Evolutionary conservation across 2,888 invertebrate species (phyloP).

Genomic region (Macrophya annulata): DNA sequence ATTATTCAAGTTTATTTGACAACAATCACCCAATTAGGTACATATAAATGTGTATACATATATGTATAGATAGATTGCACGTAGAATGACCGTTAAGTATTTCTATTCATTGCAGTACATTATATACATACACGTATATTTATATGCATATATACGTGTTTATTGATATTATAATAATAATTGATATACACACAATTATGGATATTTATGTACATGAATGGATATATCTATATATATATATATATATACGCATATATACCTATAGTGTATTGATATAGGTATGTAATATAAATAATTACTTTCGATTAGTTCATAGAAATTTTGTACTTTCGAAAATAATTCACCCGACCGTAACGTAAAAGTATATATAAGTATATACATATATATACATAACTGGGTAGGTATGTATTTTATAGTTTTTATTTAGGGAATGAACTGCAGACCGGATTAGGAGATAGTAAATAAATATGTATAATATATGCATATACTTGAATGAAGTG

Average conservation of each 20-base stretch:
- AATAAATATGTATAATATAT: background rate
- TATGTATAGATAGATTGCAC: background rate
- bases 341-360: conserved; percentile 14
- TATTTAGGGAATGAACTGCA: background rate
- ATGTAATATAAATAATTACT: background rate
- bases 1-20: conserved; percentile 43
- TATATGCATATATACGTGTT: no score
- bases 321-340: conserved; percentile 40
- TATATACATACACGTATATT: background rate
- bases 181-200: background rate
- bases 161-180: no score
- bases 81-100: background rate
- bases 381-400: background rate
- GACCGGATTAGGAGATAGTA: background rate
- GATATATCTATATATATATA: no score
- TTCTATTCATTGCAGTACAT: conserved; percentile 5
- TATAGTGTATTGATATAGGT: background rate
- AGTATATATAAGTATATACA: background rate
- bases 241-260: background rate
- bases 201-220: background rate
- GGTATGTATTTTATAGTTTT: background rate
- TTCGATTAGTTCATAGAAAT: conserved; percentile 16
- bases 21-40: conserved; percentile 46
- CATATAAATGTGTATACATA: background rate
- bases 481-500: background rate